These are phyloP conservation scores for Diacarnus erythraeanus DNA, from an alignment of 37 sponge, comb jelly and placozoan genomes.

Conservation along the genomic window DNA sequence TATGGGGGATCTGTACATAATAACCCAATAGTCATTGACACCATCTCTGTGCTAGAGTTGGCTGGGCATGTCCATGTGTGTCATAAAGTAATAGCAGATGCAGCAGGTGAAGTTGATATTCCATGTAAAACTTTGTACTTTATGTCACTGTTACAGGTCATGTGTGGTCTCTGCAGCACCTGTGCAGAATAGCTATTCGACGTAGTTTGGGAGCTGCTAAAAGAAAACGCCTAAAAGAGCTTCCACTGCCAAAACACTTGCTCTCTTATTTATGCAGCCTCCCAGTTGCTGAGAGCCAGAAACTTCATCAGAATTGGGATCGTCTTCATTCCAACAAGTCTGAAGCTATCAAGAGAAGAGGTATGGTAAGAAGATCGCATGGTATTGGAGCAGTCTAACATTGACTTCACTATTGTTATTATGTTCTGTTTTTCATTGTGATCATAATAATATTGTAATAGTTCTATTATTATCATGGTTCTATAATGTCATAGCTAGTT, in stretches of 20 bases:
- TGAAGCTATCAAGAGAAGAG: slow-evolving; percentile 32
- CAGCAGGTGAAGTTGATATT: slow-evolving; percentile 38
- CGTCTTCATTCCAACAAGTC: slow-evolving; percentile 39
- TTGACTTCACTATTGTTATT: neutral
- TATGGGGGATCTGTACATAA: slow-evolving; percentile 62
- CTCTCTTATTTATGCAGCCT: slow-evolving; percentile 56
- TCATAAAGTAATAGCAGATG: slow-evolving; percentile 30
- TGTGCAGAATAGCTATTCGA: slow-evolving; percentile 60
- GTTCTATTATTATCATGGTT: too few species aligned
- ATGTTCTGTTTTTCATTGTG: too few species aligned
- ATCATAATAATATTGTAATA: too few species aligned
- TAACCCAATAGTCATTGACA: slow-evolving; percentile 16
- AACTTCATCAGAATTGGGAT: slow-evolving; percentile 63
- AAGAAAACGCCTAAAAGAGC: slow-evolving; percentile 74
- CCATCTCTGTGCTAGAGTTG: slow-evolving; percentile 44
- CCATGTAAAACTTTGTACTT: neutral
- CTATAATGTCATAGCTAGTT: too few species aligned
- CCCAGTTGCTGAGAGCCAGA: slow-evolving; percentile 43
- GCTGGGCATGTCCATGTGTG: slow-evolving; percentile 54
- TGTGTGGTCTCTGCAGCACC: slow-evolving; percentile 69
- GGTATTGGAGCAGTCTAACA: neutral
- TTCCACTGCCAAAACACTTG: slow-evolving; percentile 74
- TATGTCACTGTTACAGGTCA: slow-evolving; percentile 29
- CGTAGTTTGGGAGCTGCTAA: slow-evolving; percentile 49
- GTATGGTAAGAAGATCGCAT: neutral